Conservation (phyloP, 2,113 vertebrate genomes). For the Pogonocichla stellata region DNA sequence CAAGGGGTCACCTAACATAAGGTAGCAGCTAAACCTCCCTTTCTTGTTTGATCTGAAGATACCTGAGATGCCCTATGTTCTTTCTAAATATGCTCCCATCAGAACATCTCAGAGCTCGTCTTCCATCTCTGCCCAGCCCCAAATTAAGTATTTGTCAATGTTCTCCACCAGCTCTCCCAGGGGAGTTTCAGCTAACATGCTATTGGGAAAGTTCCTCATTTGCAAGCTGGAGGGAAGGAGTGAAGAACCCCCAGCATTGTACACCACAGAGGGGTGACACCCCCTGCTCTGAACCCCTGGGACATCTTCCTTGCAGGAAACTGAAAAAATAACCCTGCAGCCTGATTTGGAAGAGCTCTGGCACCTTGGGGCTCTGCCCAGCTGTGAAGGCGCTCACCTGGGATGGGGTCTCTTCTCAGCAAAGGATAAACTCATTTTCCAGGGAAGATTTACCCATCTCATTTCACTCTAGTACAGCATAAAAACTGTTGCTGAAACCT, state of each 20-base stretch:
- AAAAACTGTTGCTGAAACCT: not conserved
- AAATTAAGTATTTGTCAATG: not conserved
- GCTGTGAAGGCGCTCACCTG: not conserved
- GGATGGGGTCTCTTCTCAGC: not conserved
- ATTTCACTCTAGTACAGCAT: not conserved
- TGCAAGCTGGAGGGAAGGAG: not conserved
- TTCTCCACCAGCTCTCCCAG: not conserved
- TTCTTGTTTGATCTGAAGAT: not conserved
- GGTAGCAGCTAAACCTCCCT: not conserved
- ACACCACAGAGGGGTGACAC: not conserved
- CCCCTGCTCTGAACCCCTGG: not conserved
- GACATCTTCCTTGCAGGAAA: not conserved
- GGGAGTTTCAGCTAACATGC: not conserved
- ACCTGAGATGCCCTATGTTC: not conserved
- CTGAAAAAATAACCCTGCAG: not conserved
- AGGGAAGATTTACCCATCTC: not conserved
- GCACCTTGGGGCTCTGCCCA: not conserved
- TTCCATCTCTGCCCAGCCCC: not conserved
- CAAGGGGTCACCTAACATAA: not conserved
- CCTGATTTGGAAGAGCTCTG: not conserved
- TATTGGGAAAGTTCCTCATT: not conserved
- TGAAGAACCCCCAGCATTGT: not conserved
- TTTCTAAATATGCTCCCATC: not conserved
- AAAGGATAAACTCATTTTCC: not conserved
- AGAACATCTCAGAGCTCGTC: not conserved